Evolutionary conservation across 2,888 invertebrate species (phyloP).

Genomic region (Zonitis immaculata): DNA sequence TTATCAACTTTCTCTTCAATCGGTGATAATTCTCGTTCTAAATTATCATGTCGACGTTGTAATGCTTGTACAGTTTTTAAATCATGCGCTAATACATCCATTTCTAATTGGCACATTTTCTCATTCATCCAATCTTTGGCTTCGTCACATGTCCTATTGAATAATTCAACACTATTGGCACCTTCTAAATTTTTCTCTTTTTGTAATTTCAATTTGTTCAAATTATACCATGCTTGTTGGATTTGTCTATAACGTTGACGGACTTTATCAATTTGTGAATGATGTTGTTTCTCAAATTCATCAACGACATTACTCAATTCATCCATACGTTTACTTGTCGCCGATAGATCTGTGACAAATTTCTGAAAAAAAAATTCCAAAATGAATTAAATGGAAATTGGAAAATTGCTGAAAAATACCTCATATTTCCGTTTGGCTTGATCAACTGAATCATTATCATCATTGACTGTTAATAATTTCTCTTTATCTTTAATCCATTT

Average conservation of each 20-base stretch:
- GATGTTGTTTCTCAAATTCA: constrained; percentile 78
- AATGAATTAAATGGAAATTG: not conserved
- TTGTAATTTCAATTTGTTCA: constrained; percentile 80
- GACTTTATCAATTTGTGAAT: constrained; percentile 79
- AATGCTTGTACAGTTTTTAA: constrained; percentile 86
- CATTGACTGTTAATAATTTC: constrained; percentile 75
- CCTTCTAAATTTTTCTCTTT: constrained; percentile 88
- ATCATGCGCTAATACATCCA: constrained; percentile 73
- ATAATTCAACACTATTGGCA: constrained; percentile 79
- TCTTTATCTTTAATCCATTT: constrained; percentile 97
- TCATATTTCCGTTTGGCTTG: constrained; percentile 93
- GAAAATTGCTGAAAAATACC: constrained; percentile 44
- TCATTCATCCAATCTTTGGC: constrained; percentile 97
- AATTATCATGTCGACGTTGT: constrained; percentile 85
- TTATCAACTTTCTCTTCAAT: constrained; percentile 85
- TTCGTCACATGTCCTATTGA: constrained; percentile 94
- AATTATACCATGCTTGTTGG: constrained; percentile 81
- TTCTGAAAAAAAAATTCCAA: constrained; percentile 53
- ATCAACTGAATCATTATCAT: constrained; percentile 83
- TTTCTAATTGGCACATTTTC: constrained; percentile 86
- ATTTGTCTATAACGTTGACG: constrained; percentile 74
- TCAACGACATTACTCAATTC: constrained; percentile 83
- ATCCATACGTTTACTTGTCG: constrained; percentile 86
- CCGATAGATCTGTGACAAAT: constrained; percentile 92
- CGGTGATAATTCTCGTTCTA: constrained; percentile 92